These are phyloP conservation scores for Ispidina lecontei DNA, from an alignment of 2,797 vertebrate species.

Conservation along the genomic window DNA sequence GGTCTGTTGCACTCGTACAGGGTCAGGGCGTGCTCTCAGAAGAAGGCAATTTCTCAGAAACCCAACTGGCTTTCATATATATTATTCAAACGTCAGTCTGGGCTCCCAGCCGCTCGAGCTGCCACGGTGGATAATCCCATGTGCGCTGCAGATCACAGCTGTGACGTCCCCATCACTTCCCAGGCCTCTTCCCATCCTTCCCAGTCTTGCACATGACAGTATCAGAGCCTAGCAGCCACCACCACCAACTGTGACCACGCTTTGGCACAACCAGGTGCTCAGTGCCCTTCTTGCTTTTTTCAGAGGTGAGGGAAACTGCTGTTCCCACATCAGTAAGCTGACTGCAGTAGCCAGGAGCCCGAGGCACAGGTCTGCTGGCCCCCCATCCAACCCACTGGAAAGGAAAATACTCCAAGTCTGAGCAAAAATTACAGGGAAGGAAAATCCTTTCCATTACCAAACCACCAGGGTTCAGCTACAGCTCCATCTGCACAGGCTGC, in stretches of 20 bases:
- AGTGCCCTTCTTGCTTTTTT: neutral
- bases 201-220: neutral
- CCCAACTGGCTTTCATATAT: neutral
- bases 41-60: neutral
- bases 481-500: neutral
- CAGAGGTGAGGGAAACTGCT: neutral
- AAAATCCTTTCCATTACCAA: neutral
- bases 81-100: neutral
- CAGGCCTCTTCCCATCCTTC: neutral
- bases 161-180: neutral
- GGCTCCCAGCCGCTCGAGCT: rapidly evolving
- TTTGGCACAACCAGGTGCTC: rapidly evolving
- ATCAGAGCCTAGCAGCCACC: neutral
- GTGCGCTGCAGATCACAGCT: neutral
- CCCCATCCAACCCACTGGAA: neutral
- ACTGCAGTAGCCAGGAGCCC: neutral
- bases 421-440: neutral
- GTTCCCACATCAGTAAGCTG: neutral
- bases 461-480: neutral
- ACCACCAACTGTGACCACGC: rapidly evolving
- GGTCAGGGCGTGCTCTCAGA: neutral
- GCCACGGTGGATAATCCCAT: rapidly evolving
- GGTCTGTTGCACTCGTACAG: neutral
- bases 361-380: neutral
- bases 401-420: neutral